A percentile compares a stretch with the other conserved stretches of the same genome.
Conservation (phyloP, 2,113 vertebrate genomes). For the Chaetodon trifascialis region DNA sequence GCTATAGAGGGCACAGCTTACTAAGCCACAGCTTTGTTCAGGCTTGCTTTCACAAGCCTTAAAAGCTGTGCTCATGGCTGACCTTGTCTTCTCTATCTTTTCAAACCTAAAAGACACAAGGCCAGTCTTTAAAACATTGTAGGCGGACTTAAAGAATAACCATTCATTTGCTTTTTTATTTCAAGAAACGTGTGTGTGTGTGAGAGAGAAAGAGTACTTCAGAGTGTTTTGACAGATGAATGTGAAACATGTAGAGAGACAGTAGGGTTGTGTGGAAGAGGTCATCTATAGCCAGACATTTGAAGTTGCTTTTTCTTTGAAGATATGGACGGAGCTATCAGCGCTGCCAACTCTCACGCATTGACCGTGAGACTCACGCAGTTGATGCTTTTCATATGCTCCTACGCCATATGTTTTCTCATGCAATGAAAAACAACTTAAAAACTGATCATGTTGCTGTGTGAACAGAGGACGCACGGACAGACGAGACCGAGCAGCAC, state of each 20-base stretch:
- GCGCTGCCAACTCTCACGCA: background rate
- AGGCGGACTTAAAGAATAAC: slow-evolving; percentile 49
- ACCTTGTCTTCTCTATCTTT: slow-evolving; percentile 62
- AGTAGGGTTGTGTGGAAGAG: slow-evolving; percentile 18
- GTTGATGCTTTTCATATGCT: background rate
- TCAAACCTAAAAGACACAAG: slow-evolving; percentile 64
- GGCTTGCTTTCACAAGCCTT: slow-evolving; percentile 54
- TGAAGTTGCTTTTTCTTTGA: slow-evolving; percentile 6
- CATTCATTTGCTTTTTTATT: slow-evolving; percentile 59
- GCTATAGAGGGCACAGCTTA: slow-evolving; percentile 44
- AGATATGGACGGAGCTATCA: background rate
- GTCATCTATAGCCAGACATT: slow-evolving; percentile 5
- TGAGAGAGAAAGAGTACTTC: background rate
- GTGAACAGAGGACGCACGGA: no score
- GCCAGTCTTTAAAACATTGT: slow-evolving; percentile 56
- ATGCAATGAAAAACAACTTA: no score
- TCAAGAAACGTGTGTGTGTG: slow-evolving; percentile 2
- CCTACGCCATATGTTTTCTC: no score
- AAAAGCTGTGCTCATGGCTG: slow-evolving; percentile 54
- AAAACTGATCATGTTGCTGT: no score
- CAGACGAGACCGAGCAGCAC: no score
- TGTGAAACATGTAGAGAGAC: slow-evolving; percentile 7
- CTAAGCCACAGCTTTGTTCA: slow-evolving; percentile 47
- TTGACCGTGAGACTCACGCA: no score
- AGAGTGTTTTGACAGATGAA: slow-evolving; percentile 38